These are phyloP conservation scores for Channallabes apus DNA, from an alignment of 2,797 vertebrate genomes.

Conservation along the genomic window DNA sequence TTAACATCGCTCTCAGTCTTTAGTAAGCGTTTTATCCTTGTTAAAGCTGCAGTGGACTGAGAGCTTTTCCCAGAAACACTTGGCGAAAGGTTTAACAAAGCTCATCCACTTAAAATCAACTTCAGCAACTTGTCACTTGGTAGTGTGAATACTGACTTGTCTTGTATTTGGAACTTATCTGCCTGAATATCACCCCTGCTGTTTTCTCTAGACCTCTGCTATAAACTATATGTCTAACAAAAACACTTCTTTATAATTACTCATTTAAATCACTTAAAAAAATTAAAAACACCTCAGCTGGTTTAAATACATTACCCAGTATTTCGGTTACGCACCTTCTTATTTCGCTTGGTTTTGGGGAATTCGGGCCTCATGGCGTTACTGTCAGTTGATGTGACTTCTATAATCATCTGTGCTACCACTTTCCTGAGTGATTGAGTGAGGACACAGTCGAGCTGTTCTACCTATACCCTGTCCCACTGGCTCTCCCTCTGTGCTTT, in stretches of 20 bases:
- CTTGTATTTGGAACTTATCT: not conserved
- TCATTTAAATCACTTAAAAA: no score
- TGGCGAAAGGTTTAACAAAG: no score
- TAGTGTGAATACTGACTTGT: not conserved
- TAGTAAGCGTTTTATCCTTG: not conserved
- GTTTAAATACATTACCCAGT: not conserved
- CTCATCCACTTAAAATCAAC: not conserved
- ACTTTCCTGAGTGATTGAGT: constrained; percentile 36
- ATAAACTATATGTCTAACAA: not conserved
- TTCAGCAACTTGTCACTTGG: not conserved
- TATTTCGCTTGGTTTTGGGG: constrained; percentile 34
- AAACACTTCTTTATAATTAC: no score
- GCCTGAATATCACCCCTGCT: not conserved
- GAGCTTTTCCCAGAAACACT: not conserved
- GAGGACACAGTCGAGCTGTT: constrained; percentile 30
- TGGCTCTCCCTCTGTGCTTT: constrained; percentile 12
- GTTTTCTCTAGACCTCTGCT: not conserved
- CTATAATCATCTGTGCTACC: not conserved
- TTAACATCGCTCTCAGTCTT: not conserved
- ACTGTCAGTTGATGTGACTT: constrained; percentile 30
- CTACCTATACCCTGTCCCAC: constrained; percentile 16
- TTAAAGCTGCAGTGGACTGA: not conserved
- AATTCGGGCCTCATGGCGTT: constrained; percentile 16
- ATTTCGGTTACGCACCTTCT: not conserved
- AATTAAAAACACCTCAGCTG: not conserved